phyloP scores from a whole-genome alignment of 2,888 invertebrate genomes.

The Mamestra brassicae region DNA sequence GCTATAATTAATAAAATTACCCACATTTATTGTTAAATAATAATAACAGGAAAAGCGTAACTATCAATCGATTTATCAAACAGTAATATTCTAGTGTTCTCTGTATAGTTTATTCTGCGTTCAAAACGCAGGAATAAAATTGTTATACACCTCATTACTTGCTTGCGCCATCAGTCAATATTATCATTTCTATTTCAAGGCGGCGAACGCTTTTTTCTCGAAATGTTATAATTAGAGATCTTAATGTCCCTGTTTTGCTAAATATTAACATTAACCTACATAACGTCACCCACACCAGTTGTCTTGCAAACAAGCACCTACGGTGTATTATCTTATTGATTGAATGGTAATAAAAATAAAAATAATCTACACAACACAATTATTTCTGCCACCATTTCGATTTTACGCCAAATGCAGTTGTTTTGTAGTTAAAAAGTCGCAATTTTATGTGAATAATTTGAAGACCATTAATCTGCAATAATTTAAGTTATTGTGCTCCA shows the following conservation, averaged over 20 bases:
- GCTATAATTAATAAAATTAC: constrained; percentile 28
- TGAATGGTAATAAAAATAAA: constrained; percentile 86
- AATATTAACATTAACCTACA: constrained; percentile 69
- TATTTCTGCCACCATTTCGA: no score
- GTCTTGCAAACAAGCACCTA: constrained; percentile 89
- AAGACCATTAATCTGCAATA: no score
- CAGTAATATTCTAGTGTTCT: constrained; percentile 80
- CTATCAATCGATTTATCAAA: constrained; percentile 80
- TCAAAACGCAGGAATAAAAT: constrained; percentile 78
- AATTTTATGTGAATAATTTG: no score
- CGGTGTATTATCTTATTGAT: constrained; percentile 86
- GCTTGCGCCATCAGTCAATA: constrained; percentile 61
- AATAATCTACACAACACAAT: no score
- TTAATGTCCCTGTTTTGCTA: constrained; percentile 75
- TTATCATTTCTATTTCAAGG: constrained; percentile 61
- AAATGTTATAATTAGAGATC: constrained; percentile 74
- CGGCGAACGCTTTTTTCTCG: constrained; percentile 72
- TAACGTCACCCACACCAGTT: constrained; percentile 71
- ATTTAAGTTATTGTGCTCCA: no score
- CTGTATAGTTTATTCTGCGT: constrained; percentile 83
- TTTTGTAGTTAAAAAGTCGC: no score
- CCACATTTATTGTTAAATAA: constrained; percentile 82
- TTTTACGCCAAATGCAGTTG: no score
- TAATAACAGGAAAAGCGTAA: constrained; percentile 78
- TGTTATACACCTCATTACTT: constrained; percentile 65